Conservation (phyloP, 2,888 invertebrate species). For the Antitype chi region DNA sequence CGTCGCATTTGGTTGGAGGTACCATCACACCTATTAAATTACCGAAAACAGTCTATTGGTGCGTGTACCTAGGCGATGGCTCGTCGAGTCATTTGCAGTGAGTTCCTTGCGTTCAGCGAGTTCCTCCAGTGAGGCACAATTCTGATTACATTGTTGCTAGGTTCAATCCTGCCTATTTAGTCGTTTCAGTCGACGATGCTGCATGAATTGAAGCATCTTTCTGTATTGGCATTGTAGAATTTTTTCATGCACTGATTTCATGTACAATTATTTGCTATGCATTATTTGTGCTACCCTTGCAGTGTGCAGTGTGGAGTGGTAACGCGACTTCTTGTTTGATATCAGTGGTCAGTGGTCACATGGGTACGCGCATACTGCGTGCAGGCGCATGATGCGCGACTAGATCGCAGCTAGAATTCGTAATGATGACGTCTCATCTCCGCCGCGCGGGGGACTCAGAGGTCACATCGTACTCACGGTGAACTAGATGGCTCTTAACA, state of each 20-base stretch:
- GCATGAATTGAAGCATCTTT: not conserved
- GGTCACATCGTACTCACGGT: not conserved
- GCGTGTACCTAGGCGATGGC: not conserved
- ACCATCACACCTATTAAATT: not conserved
- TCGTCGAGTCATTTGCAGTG: not conserved
- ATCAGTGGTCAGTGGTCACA: too few species aligned
- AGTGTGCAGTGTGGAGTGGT: not conserved
- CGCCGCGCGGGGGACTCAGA: not conserved
- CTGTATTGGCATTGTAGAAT: not conserved
- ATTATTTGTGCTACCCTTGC: not conserved
- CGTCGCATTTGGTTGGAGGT: not conserved
- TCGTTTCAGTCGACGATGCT: not conserved
- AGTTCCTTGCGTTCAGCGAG: not conserved
- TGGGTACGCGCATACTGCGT: not conserved
- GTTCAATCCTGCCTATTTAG: not conserved
- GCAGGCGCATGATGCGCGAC: not conserved
- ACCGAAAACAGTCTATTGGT: not conserved
- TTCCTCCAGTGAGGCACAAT: not conserved
- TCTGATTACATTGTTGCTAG: not conserved
- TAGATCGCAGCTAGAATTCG: too few species aligned
- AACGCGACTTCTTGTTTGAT: not conserved
- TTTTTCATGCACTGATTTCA: not conserved
- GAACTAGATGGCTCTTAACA: not conserved
- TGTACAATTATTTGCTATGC: too few species aligned
- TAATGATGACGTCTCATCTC: not conserved